Evolutionary conservation across 2,797 vertebrate genomes (phyloP), one percentile per base, ranked within the genome.

Genomic region (Lagodon rhomboides): DNA sequence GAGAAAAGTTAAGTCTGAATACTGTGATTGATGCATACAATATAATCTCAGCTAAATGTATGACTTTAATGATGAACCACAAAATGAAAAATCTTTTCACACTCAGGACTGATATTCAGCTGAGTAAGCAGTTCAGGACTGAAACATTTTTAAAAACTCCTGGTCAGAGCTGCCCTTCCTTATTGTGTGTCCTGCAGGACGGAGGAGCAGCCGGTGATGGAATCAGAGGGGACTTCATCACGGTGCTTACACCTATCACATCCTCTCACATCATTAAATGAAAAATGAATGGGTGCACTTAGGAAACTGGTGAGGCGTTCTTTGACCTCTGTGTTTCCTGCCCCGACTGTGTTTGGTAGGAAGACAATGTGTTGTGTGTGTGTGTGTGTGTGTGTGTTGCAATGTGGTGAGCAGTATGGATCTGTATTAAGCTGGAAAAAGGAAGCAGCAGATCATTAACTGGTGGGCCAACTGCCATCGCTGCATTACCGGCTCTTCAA

Each of bases 261-360:
- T 91, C 86, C 73, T 75, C 74, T 90, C 82, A 88, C 73, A 72
- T 90, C 90, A 88, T 85, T 80, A 79, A 83, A 88, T 92, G 77
- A 89, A 90, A 93, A 92, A 94, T 89, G 83, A 91, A 90, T 85
- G 80, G 77, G 38, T 77, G 81, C 86, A 87, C 80, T 90, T 89
- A 82, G 87, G 79, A 88, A 88, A 81, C 68, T 69, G 80, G 70
- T 72, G 77, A 81, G 77, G 83, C 59, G 23, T 86, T 87, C 70
- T 86, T 77, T 92, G 87, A 93, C 92, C 92, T 93, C 89, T 60
- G n/a, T 56, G 85, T 82, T 88, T 84, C 77, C 75, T 83, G 72
- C 49, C 71, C 43, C 61, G 30, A 69, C 65, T 82, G 68, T 82
- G 77, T 76, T 49, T 44, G 44, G 34, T 20, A 17, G 46, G 53